Conservation (phyloP, 2,113 vertebrate genomes). For the Clarias gariepinus region DNA sequence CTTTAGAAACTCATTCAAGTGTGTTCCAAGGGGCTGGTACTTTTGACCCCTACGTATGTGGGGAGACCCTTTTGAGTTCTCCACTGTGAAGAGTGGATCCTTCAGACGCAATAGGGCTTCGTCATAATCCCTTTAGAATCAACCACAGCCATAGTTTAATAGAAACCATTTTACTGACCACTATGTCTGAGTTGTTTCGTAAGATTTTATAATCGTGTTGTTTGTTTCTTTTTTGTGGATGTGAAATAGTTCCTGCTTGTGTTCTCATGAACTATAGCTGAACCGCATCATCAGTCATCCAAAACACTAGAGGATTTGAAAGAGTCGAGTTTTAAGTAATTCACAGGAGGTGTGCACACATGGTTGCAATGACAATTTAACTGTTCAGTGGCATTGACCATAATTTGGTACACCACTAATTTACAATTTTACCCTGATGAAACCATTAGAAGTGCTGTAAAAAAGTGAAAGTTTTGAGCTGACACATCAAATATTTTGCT, state of each 20-base stretch:
- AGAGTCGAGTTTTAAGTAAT: background rate
- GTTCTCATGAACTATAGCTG: slow-evolving; percentile 30
- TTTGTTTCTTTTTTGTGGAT: slow-evolving; percentile 24
- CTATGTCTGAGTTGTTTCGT: slow-evolving; percentile 8
- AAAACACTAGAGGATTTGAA: slow-evolving; percentile 23
- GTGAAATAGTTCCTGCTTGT: slow-evolving; percentile 26
- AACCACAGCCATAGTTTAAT: background rate
- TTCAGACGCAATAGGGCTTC: background rate
- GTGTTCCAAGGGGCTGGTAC: background rate
- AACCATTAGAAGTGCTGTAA: slow-evolving; percentile 6
- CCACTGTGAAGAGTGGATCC: background rate
- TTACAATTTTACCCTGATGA: slow-evolving; percentile 3
- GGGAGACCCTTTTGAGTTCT: background rate
- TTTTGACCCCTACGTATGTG: background rate
- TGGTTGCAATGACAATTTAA: slow-evolving; percentile 24
- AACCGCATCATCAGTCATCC: slow-evolving; percentile 38
- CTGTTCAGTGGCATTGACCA: slow-evolving; percentile 1
- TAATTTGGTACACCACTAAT: slow-evolving; percentile 16
- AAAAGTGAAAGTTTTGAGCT: background rate
- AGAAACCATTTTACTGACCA: slow-evolving; percentile 7
- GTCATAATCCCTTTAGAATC: background rate
- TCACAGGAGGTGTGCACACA: slow-evolving; percentile 32
- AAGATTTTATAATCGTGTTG: slow-evolving; percentile 2
- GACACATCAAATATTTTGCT: slow-evolving; percentile 19
- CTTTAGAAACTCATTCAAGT: background rate